phyloP scores from a whole-genome alignment of 2,888 invertebrate genomes.

The Luperina nickerlii region DNA sequence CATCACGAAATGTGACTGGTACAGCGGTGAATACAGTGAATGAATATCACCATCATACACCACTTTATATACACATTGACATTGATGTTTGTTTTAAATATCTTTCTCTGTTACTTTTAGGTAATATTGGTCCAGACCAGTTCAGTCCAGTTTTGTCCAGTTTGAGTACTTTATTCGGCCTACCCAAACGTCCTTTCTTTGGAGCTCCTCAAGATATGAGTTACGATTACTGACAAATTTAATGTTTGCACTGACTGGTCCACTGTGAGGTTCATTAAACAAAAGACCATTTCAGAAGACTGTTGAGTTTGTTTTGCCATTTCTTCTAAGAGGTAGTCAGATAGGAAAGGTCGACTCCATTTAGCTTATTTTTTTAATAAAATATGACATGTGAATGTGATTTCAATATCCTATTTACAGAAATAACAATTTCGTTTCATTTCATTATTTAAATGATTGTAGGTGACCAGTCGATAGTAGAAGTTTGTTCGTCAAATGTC shows the following conservation, averaged over 20 bases:
- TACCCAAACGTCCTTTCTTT: not conserved
- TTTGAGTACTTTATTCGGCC: not conserved
- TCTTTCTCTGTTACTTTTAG: not conserved
- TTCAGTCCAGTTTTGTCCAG: not conserved
- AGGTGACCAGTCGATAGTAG: not conserved
- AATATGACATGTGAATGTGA: no score
- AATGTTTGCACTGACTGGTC: not conserved
- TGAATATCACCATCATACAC: not conserved
- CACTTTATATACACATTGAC: not conserved
- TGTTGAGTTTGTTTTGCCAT: no score
- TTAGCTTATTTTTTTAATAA: no score
- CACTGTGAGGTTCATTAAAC: no score
- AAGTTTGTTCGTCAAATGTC: not conserved
- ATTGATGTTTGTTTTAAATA: not conserved
- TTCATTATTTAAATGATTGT: not conserved
- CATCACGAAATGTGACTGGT: not conserved
- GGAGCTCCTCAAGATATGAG: not conserved
- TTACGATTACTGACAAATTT: no score
- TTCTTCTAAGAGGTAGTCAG: not conserved
- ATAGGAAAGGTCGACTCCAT: not conserved
- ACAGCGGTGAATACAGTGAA: not conserved
- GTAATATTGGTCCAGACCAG: not conserved
- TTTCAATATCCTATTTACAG: no score
- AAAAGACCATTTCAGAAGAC: not conserved
- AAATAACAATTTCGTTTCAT: no score